Evolutionary conservation across 2,888 invertebrate species (phyloP), one percentile per base, ranked within the genome.

Genomic region (Parnassius glacialis): DNA sequence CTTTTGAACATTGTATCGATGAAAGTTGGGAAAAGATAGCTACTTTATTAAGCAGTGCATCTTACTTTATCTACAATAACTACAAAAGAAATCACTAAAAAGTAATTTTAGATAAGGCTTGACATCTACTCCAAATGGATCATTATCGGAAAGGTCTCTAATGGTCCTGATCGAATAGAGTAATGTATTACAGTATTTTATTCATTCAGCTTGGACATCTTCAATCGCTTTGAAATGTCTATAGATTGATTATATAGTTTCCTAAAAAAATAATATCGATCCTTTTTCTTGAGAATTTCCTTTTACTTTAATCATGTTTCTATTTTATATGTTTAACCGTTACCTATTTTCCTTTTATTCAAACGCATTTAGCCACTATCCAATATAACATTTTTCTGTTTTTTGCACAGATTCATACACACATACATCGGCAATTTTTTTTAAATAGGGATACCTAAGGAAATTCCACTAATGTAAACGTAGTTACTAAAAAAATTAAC

Each of bases 201-300:
- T 58, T 61, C 63, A 65, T 64, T 65, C 62, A 59, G 61, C 62
- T 65, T 54, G 62, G 64, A 64, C 62, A 50, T 67, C 63, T 60
- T 53, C 61, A 60, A 67, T 65, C 65, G 67, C 56, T 64, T 64
- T 54, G 52, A 63, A 60, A 67, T 71, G 67, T 66, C 47, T 66
- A 68, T 68, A 62, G 64, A 61, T 52, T 59, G 64, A 65, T 56
- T 62, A 56, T 42, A 13, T 51, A 51, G 25, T 34, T 34, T 34
- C 34, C 34, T 34, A 34, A 34, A 34, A 16, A 34, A 34, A 34
- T 34, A 7, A 34, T 7, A 34, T 5, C 10, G 13, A 20, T 50
- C 16, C 5, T 25, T 51, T 34, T 48, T n/a, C 48, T 48, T 48
- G n/a, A 13, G 9, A 16, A 10, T 20, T 20, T 1, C 20, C 20